phyloP scores from a whole-genome alignment of 2,888 invertebrate species.

The Crematogaster levior region DNA sequence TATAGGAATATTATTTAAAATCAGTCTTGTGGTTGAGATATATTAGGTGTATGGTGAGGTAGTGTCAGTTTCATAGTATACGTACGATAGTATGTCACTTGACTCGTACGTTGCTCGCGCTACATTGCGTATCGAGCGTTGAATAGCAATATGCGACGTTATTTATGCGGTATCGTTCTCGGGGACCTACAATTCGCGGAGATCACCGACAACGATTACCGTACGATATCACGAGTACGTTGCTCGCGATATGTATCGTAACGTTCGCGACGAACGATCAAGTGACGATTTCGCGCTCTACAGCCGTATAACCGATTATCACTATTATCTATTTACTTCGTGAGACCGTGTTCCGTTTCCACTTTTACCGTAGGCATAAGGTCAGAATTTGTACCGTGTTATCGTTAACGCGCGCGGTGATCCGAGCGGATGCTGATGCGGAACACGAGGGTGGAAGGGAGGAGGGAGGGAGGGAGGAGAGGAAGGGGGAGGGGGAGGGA shows the following conservation, averaged over 20 bases:
- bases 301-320: constrained; percentile 53
- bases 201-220: constrained; percentile 27
- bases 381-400: constrained; percentile 84
- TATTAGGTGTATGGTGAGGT: constrained; percentile 85
- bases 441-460: neutral
- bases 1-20: constrained; percentile 85
- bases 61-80: constrained; percentile 85
- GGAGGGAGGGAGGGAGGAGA: neutral
- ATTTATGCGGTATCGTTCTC: constrained; percentile 1
- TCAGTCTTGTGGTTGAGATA: constrained; percentile 86
- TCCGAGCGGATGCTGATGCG: constrained; percentile 65
- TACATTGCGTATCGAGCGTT: constrained; percentile 1
- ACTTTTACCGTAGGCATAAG: constrained; percentile 76
- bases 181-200: neutral
- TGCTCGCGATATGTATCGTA: neutral
- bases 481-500: no score
- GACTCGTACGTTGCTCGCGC: constrained; percentile 57
- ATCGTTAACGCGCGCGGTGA: constrained; percentile 71
- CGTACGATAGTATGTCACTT: constrained; percentile 80
- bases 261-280: constrained; percentile 1
- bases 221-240: neutral
- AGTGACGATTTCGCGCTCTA: constrained; percentile 12
- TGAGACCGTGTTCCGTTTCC: constrained; percentile 55
- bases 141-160: neutral
- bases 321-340: constrained; percentile 60